Evolutionary conservation across 1,140 invertebrate genomes (phyloP).

Genomic region (Rhopalosiphum maidis): DNA sequence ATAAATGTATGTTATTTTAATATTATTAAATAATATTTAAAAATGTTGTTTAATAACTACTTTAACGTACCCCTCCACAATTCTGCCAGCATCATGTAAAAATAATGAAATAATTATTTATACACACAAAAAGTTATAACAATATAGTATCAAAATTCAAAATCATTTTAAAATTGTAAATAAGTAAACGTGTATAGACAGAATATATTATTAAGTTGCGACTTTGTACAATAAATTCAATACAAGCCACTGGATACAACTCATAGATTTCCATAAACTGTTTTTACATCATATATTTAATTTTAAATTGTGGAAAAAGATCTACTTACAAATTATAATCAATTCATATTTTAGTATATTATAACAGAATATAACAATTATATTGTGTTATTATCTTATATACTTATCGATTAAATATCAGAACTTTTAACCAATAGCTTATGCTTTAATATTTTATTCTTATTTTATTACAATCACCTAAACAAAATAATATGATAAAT

Average conservation of each 20-base stretch:
- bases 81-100: constrained; percentile 11
- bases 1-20: neutral
- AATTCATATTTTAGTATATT: neutral
- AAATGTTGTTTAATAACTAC: no score
- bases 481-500: neutral
- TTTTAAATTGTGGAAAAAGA: neutral
- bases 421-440: neutral
- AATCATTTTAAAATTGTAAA: neutral
- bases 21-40: neutral
- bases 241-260: no score
- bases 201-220: no score
- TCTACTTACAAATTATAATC: neutral
- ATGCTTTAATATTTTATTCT: neutral
- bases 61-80: constrained; percentile 49
- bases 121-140: neutral
- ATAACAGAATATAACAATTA: no score
- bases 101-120: neutral
- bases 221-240: no score
- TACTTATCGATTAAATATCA: neutral
- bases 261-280: neutral
- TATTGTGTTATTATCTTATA: neutral
- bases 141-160: neutral
- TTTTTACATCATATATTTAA: no score
- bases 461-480: neutral
- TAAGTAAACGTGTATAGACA: neutral